Evolutionary conservation across 2,797 vertebrate genomes (phyloP).

Genomic region (Pangasius larnaudii): DNA sequence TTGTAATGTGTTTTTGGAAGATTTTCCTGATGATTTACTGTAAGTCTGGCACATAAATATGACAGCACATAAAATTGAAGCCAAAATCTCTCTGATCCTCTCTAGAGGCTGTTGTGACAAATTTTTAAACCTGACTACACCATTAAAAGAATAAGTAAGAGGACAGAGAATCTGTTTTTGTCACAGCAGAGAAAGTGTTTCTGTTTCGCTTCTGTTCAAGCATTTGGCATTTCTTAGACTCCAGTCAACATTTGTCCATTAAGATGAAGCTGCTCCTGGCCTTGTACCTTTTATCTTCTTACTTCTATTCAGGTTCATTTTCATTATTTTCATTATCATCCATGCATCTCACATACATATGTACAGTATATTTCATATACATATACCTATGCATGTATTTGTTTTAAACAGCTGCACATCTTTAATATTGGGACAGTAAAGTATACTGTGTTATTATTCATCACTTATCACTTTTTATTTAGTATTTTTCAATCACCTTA

Average conservation of each 20-base stretch:
- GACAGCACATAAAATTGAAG: background rate
- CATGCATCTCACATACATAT: background rate
- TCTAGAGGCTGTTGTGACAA: background rate
- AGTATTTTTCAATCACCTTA: background rate
- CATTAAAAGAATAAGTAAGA: background rate
- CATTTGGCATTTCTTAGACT: background rate
- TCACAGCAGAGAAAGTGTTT: background rate
- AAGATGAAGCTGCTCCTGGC: constrained; percentile 27
- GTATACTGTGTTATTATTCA: background rate
- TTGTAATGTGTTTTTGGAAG: background rate
- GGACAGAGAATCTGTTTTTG: background rate
- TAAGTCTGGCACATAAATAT: background rate
- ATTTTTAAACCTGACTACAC: background rate
- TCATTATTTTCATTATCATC: background rate
- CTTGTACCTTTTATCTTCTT: constrained; percentile 9
- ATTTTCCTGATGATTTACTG: background rate
- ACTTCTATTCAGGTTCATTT: constrained; percentile 31
- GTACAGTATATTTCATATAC: background rate
- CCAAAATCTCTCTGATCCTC: background rate
- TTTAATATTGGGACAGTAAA: too few relatives aligned
- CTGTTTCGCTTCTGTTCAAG: background rate
- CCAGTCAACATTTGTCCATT: background rate
- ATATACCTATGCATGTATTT: too few relatives aligned
- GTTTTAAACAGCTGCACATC: too few relatives aligned
- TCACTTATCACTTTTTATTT: background rate